Evolutionary conservation across 2,113 vertebrate genomes (phyloP), one percentile per base, ranked within the genome.

Genomic region (Notechis scutatus): DNA sequence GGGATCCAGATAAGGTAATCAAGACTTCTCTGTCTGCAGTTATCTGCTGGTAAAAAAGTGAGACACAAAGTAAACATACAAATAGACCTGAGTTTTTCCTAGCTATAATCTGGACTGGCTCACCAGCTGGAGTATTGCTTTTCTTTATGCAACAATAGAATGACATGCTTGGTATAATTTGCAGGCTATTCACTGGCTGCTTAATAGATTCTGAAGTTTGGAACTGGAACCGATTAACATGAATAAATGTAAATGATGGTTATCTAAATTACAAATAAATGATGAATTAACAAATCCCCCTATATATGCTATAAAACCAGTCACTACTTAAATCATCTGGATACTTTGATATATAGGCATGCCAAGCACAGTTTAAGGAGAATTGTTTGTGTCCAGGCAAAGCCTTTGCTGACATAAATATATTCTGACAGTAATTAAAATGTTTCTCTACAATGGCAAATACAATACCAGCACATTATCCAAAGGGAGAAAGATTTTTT

Each of bases 231-330:
- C 47, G n/a, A 59, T 55, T 91, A 59, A 91, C 39, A 50, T 55
- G 34, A 94, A 93, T 69, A 87, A 15, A 91, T 24, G 3, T 52
- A 94, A 89, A 5, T 26, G 55, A 42, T 59, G 20, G 91, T 95
- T 91, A 92, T 90, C 50, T 87, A 89, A 94, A 87, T 93, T 90
- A 94, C 34, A 95, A 94, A 94, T 92, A 95, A 93, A 9, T 1
- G 81, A 34, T 23, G 1, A 93, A 93, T 94, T 89, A 95, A 95
- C 86, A 94, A 96, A 93, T 94, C 42, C 39, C 21, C 90, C 59
- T 47, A 50, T 91, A 89, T 94, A 5, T 59, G n/a, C 29, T 45
- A 56, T 91, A 91, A 93, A 96, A 95, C 34, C 61, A 55, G 69
- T 94, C 90, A 88, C 92, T 26, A 34, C 34, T 91, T 93, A 61